Base-by-base conservation (phyloP, 2,888 invertebrate genomes). In the Orchesellides sinensis region DNA sequence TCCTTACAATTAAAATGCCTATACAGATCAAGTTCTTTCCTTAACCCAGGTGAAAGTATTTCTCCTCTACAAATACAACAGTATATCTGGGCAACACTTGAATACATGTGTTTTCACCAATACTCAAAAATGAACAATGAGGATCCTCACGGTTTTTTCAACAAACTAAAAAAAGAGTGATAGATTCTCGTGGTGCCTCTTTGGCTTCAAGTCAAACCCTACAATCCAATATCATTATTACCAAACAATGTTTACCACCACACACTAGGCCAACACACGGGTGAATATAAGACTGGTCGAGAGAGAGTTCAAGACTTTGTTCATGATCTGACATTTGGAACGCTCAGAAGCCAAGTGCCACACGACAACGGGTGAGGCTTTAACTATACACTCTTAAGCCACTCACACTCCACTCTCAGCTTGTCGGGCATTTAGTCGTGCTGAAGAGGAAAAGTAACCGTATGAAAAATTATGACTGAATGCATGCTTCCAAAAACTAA, bases 271-370 rank as follows among this genome's bases (percentile, higher is more conserved):
- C n/a, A n/a, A n/a, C n/a, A n/a, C n/a, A n/a, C n/a, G n/a, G 40
- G 10, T 40, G 40, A 8, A 8, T 61, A 63, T n/a, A 66, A 68
- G 8, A 47, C 19, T n/a, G 40, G 40, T 10, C 40, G n/a, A 14
- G 40, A 40, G 10, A 2, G 40, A 40, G 40, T 63, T 35, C 59
- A 70, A 75, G 23, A 32, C 54, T 63, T 72, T 54, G 54, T 47
- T 77, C 61, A 61, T 32, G 29, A n/a, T 73, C 80, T 73, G 73
- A 72, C 80, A 73, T 72, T 80, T 80, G 73, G 72, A 54, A 80
- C 73, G 80, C 29, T 81, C 73, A 81, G 54, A 45, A 74, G 59
- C 25, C n/a, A 56, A 81, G 68, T 74, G 81, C 81, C 73, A 68
- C 81, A 81, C 81, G 74, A 81, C 73, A 73, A 73, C 72, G 65